A percentile compares a stretch with the other conserved stretches of the same genome.
Evolutionary conservation across 2,888 invertebrate genomes (phyloP).

Genomic region (Mesoligia furuncula): DNA sequence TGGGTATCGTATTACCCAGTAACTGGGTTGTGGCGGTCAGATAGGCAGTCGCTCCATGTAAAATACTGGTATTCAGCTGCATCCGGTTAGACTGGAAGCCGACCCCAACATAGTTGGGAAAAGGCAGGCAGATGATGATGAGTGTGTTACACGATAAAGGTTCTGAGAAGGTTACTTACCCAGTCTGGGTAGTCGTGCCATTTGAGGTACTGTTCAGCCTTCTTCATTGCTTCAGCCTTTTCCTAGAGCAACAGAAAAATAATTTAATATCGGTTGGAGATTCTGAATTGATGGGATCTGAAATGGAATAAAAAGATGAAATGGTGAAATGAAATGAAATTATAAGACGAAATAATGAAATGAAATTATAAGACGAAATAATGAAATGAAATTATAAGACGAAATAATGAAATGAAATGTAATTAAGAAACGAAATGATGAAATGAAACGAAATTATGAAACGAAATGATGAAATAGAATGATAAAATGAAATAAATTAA

Average conservation of each 20-base stretch:
- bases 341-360: too few relatives aligned
- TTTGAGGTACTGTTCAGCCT: constrained; percentile 92
- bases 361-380: not conserved
- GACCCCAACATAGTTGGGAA: too few relatives aligned
- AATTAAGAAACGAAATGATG: not conserved
- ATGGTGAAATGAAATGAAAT: not conserved
- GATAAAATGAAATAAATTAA: not conserved
- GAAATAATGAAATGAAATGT: not conserved
- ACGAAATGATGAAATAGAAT: not conserved
- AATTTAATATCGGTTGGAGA: not conserved
- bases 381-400: not conserved
- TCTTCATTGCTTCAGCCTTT: constrained; percentile 93
- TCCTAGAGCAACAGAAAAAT: constrained; percentile 82
- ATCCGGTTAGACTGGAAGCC: too few relatives aligned
- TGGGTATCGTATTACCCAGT: too few relatives aligned
- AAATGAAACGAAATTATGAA: not conserved
- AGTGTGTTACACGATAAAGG: too few relatives aligned
- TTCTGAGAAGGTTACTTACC: constrained; percentile 84
- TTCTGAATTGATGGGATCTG: not conserved
- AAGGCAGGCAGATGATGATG: too few relatives aligned
- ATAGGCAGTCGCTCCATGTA: too few relatives aligned
- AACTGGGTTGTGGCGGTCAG: too few relatives aligned
- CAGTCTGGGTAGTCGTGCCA: constrained; percentile 93
- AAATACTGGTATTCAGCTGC: too few relatives aligned
- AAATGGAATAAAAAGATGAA: not conserved